Conservation (phyloP, 2,888 invertebrate genomes). For the Dryocosmus kuriphilus region DNA sequence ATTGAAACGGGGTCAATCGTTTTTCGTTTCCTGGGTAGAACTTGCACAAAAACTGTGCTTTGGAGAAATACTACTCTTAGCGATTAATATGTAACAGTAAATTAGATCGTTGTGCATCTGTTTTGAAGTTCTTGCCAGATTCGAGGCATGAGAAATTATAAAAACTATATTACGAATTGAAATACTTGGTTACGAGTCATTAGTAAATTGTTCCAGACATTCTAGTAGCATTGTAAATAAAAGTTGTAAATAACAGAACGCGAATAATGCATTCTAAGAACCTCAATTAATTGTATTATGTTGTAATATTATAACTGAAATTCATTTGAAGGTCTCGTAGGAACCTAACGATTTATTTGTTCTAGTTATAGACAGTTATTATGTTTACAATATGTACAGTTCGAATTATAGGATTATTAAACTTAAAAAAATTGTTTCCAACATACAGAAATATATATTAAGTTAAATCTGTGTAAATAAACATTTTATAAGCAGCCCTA, state of each 20-base stretch:
- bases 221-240: conserved; percentile 50
- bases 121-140: conserved; percentile 36
- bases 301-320: conserved; percentile 28
- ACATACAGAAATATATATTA: conserved; percentile 65
- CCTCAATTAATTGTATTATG: not conserved
- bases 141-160: conserved; percentile 4
- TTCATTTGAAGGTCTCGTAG: conserved; percentile 34
- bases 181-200: not conserved
- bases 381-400: conserved; percentile 70
- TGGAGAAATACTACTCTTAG: conserved; percentile 64
- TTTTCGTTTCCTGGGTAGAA: no score
- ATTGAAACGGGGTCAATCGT: no score
- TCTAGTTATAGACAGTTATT: conserved; percentile 72
- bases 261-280: conserved; percentile 22
- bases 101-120: conserved; percentile 53
- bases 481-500: conserved; percentile 71
- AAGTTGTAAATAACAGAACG: conserved; percentile 65
- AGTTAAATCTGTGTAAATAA: conserved; percentile 74
- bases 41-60: conserved; percentile 56
- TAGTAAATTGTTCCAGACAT: not conserved
- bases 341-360: conserved; percentile 66
- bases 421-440: conserved; percentile 65
- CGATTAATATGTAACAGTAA: conserved; percentile 56
- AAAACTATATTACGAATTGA: conserved; percentile 22
- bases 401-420: conserved; percentile 64